Evolutionary conservation across 2,113 vertebrate species (phyloP), one percentile per base, ranked within the genome.

Genomic region (Carassius auratus): DNA sequence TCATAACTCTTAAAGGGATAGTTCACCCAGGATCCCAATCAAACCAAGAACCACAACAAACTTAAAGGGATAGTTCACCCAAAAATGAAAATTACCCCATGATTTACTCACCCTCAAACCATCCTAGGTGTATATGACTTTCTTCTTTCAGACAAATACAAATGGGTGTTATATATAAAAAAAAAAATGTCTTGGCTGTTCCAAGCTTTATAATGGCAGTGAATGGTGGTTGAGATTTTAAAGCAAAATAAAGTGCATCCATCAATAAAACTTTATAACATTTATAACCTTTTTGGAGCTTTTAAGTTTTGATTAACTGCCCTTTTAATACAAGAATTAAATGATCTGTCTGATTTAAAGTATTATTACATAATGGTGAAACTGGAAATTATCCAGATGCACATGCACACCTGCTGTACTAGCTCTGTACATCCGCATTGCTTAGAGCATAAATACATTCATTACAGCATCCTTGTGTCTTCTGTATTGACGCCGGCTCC

Each of bases 401-500:
- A 12, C 45, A 74, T 45, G 71, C 38, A 74, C 71, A 48, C 23
- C 4, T 64, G 0, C 19, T 68, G 30, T 38, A 38, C 33, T 38
- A 17, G 33, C 36, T 21, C 68, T 38, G 36, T n/a, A 21, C 15
- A 50, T 62, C n/a, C 26, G 12, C 42, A 33, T 8, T 19, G 36
- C 1, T 74, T 76, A 26, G 17, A 7, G 21, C 38, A 77, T 15
- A 30, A 33, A 33, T 42, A 55, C 23, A 68, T 64, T 50, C 61
- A 52, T n/a, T 76, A 8, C 52, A 42, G 36, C 68, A 74, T 62
- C 62, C n/a, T 76, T 21, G 87, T 83, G 84, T 7, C 71, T 55
- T 68, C 36, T 61, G 84, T 85, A 88, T 55, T 84, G 66, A 82
- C 68, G 26, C 78, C 23, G 33, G 59, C 50, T 38, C 13, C 19